Conservation (phyloP, 2,113 vertebrate genomes). For the Prolemur simus region DNA sequence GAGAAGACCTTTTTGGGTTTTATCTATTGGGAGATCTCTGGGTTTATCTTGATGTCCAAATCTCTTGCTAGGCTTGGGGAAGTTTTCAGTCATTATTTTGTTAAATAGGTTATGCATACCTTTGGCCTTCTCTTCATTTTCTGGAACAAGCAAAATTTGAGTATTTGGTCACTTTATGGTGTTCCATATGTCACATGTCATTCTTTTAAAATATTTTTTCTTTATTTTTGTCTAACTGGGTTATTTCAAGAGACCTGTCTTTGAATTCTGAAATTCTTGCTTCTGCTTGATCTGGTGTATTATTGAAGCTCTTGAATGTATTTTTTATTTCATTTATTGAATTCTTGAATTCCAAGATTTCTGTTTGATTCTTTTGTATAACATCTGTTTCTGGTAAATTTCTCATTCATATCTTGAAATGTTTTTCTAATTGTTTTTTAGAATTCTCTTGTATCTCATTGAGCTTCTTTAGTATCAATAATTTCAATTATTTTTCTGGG, state of each 20-base stretch:
- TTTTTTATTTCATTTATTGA: not conserved
- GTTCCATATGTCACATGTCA: not conserved
- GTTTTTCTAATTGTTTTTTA: not conserved
- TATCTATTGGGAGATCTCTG: not conserved
- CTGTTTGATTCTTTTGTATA: not conserved
- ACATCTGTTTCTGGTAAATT: not conserved
- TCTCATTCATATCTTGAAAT: not conserved
- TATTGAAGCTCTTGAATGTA: not conserved
- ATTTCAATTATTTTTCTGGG: not conserved
- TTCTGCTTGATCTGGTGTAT: not conserved
- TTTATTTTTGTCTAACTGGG: not conserved
- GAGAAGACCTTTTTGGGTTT: not conserved
- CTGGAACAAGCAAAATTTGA: not conserved
- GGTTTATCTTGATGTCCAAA: not conserved
- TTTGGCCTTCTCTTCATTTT: not conserved
- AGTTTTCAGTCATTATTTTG: not conserved
- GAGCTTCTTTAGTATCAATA: not conserved
- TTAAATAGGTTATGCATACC: not conserved
- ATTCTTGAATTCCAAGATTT: not conserved
- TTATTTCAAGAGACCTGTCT: not conserved
- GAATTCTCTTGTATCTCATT: not conserved
- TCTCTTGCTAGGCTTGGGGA: not conserved
- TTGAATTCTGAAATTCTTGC: not conserved
- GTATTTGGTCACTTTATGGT: not conserved
- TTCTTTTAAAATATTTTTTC: not conserved